These are phyloP conservation scores for Pungitius pungitius DNA, from an alignment of 2,113 vertebrate species.

Conservation along the genomic window DNA sequence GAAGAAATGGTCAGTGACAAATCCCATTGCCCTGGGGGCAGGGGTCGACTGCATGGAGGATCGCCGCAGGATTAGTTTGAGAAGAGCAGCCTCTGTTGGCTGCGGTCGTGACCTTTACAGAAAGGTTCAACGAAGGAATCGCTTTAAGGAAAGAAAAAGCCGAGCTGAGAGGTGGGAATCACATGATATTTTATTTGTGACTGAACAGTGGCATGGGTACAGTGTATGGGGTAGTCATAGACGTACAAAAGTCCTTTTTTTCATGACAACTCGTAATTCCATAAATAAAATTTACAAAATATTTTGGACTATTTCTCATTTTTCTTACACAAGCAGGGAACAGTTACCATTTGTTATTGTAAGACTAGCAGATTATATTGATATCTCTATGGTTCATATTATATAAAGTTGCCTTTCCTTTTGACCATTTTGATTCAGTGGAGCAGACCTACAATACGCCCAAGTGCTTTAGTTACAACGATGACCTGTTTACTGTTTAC, in stretches of 20 bases:
- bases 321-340: slow-evolving; percentile 64
- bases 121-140: neutral
- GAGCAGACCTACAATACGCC: slow-evolving; percentile 55
- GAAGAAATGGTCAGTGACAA: neutral
- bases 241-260: slow-evolving; percentile 75
- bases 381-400: slow-evolving; percentile 62
- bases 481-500: slow-evolving; percentile 62
- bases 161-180: slow-evolving; percentile 58
- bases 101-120: neutral
- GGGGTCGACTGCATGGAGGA: neutral
- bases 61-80: slow-evolving; percentile 1
- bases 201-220: slow-evolving; percentile 74
- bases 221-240: slow-evolving; percentile 68
- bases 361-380: slow-evolving; percentile 67
- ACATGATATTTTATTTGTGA: slow-evolving; percentile 79
- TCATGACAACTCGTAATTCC: slow-evolving; percentile 67
- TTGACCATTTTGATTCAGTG: slow-evolving; percentile 36
- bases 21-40: neutral
- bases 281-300: slow-evolving; percentile 82
- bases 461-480: slow-evolving; percentile 64
- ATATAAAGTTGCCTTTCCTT: slow-evolving; percentile 50
- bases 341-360: slow-evolving; percentile 60
- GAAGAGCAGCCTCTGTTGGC: slow-evolving; percentile 43
- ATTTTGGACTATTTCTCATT: slow-evolving; percentile 71
- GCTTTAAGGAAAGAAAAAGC: neutral